phyloP scores from a whole-genome alignment of 1,140 invertebrate species.

The Magallana gigas region DNA sequence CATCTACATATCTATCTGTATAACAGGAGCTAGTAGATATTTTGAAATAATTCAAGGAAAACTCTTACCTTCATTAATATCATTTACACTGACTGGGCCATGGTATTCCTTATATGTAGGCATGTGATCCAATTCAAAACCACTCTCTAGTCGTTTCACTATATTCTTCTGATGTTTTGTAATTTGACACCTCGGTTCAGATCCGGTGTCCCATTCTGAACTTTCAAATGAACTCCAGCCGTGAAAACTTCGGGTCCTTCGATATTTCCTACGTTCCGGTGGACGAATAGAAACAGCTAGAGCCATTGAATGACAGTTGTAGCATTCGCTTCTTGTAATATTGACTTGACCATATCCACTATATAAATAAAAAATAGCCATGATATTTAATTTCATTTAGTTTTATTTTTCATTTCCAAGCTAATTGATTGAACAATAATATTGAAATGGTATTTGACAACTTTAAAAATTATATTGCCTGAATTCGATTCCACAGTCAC shows the following conservation, averaged over 20 bases:
- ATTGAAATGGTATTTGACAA: too few relatives aligned
- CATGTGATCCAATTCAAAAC: neutral
- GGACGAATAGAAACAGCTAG: neutral
- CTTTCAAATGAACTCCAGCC: neutral
- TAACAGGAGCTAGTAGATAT: neutral
- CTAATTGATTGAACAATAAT: too few relatives aligned
- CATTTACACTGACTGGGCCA: neutral
- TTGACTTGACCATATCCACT: conserved; percentile 14
- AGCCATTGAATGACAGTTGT: neutral
- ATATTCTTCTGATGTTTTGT: neutral
- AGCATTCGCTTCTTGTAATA: neutral
- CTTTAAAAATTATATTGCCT: too few relatives aligned
- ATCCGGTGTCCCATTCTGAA: neutral
- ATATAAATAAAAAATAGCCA: neutral
- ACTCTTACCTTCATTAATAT: neutral
- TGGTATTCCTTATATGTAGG: neutral
- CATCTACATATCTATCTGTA: too few relatives aligned
- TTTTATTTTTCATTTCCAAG: too few relatives aligned
- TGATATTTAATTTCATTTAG: too few relatives aligned
- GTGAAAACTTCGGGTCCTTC: neutral
- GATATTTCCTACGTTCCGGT: neutral
- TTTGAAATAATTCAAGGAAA: neutral
- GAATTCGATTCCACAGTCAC: conserved; percentile 38
- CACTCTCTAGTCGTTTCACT: neutral
- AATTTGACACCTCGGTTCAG: neutral